phyloP scores from a whole-genome alignment of 1,140 invertebrate species.

The Acyrthosiphon pisum region DNA sequence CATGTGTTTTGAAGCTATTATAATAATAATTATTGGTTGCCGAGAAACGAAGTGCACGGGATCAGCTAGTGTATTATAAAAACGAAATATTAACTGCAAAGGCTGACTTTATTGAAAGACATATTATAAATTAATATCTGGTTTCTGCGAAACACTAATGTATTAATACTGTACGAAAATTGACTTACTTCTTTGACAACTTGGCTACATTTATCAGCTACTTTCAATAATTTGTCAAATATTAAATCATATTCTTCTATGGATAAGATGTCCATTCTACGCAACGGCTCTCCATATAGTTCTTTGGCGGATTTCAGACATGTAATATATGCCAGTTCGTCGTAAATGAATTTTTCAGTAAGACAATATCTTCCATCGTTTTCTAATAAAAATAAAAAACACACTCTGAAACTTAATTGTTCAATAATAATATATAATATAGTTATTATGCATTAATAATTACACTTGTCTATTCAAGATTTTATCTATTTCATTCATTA shows the following conservation, averaged over 20 bases:
- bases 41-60: too few species aligned
- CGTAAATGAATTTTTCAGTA: slow-evolving; percentile 62
- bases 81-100: background rate
- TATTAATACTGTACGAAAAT: background rate
- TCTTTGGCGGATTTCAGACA: slow-evolving; percentile 62
- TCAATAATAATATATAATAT: background rate
- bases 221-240: slow-evolving; percentile 63
- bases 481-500: background rate
- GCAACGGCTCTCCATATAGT: slow-evolving; percentile 64
- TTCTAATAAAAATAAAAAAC: slow-evolving; percentile 59
- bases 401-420: background rate
- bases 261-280: slow-evolving; percentile 63
- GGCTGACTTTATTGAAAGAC: background rate
- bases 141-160: background rate
- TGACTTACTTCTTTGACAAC: slow-evolving; percentile 62
- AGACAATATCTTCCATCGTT: slow-evolving; percentile 60
- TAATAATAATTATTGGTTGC: too few species aligned
- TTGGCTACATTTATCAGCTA: slow-evolving; percentile 62
- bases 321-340: slow-evolving; percentile 62
- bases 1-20: too few species aligned
- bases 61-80: too few species aligned
- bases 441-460: background rate
- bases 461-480: background rate
- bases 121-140: background rate
- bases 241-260: slow-evolving; percentile 61